Evolutionary conservation across 2,888 invertebrate genomes (phyloP), one percentile per base, ranked within the genome.

Genomic region (Catocala nupta): DNA sequence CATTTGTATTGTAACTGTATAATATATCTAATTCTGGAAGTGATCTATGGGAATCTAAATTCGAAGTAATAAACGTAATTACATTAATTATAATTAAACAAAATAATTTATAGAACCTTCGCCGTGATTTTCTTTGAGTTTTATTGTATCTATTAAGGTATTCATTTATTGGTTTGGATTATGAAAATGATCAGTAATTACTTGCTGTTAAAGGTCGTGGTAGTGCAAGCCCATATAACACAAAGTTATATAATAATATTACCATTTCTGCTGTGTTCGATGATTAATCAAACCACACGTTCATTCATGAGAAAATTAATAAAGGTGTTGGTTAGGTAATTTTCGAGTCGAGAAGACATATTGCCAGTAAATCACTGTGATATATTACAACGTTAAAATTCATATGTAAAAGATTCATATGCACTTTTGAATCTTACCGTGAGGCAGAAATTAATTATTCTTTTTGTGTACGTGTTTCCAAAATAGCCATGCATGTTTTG

Each of bases 51-150:
- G 13, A 9, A 16, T 53, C 16, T 33, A 42, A 52, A 68, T 52
- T 63, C 49, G 39, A 50, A n/a, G 61, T 54, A 48, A 12, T 57
- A 58, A 70, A 63, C 10, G 0, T 45, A 47, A 47, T 12, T 45
- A 45, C 45, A 53, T 45, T 63, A 51, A 51, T 53, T 45, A 6
- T 59, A 51, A 66, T 73, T 60, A 69, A 66, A 69, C 59, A 65
- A 34, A 52, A 58, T 66, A 55, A 63, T 64, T 60, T 56, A 65
- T 45, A 10, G n/a, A 54, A 7, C 59, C 49, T 45, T 59, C 54
- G 7, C 16, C 44, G 36, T 44, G 33, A 33, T 51, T 25, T 57
- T 63, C 44, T 47, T 53, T 57, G 12, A 25, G 49, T 45, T 63
- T 73, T 59, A 68, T 63, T 49, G 58, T 36, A 48, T 57, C 56